Conservation (phyloP, 2,113 vertebrate genomes). For the Corythoichthys haematopterus region DNA sequence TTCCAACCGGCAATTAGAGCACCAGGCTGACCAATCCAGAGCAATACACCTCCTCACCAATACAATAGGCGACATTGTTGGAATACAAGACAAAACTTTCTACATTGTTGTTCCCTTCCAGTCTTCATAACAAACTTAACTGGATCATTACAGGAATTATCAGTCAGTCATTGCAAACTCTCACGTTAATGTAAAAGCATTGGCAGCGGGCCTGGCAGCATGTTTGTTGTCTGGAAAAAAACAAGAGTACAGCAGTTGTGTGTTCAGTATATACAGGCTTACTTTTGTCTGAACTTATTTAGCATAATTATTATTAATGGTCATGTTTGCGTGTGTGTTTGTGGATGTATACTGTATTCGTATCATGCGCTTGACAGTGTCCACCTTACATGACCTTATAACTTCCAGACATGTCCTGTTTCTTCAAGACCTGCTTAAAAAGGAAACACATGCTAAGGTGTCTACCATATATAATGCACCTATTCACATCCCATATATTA, state of each 20-base stretch:
- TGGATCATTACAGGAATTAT: constrained; percentile 59
- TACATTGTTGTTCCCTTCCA: constrained; percentile 56
- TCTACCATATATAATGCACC: constrained; percentile 46
- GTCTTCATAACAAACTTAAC: constrained; percentile 72
- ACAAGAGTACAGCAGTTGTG: neutral
- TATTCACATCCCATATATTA: constrained; percentile 65
- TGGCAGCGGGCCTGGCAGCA: constrained; percentile 21
- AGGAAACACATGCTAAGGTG: constrained; percentile 25
- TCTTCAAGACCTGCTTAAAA: constrained; percentile 39
- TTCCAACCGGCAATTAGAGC: constrained; percentile 72
- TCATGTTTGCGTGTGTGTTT: neutral
- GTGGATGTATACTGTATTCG: neutral
- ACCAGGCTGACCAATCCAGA: constrained; percentile 64
- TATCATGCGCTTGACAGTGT: neutral
- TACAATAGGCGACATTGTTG: constrained; percentile 69
- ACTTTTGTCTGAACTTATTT: neutral
- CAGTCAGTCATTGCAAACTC: constrained; percentile 50
- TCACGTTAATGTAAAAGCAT: constrained; percentile 52
- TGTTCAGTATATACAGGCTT: neutral
- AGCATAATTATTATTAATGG: neutral
- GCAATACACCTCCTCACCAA: constrained; percentile 70
- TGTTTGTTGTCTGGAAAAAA: constrained; percentile 11
- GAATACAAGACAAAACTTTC: constrained; percentile 59
- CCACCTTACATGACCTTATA: constrained; percentile 5
- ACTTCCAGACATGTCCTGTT: constrained; percentile 32